Evolutionary conservation across 2,113 vertebrate species (phyloP), one percentile per base, ranked within the genome.

Genomic region (Cervus canadensis): DNA sequence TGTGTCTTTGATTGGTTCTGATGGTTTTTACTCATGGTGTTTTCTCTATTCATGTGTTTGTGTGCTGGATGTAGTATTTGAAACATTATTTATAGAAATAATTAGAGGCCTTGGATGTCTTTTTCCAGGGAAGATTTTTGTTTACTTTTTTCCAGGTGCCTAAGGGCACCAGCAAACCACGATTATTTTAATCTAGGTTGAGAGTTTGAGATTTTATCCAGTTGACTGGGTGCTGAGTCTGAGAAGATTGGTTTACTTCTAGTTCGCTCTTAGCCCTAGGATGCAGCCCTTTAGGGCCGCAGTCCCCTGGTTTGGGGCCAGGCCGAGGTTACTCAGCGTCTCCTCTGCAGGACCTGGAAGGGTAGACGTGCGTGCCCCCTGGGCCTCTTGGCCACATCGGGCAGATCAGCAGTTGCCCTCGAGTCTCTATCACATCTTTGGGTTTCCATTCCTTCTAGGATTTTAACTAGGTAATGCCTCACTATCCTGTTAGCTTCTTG

Each of bases 61-160:
- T 96, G 76, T 71, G 4, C 30, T 84, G 59, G 48, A 84, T 7
- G 4, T 78, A 33, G 43, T 52, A 91, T 79, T 95, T 88, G 64
- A 87, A 91, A 88, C 59, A 92, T 89, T 94, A 86, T 89, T 92
- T 96, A 92, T 94, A 96, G 92, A 96, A 89, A 60, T 87, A 84
- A 89, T 87, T 76, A 92, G 76, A 94, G 56, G 19, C 60, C 19
- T 36, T 91, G n/a, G 11, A 21, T 87, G 30, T 71, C 82, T 95
- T 83, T 93, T 96, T 71, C 87, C 52, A n/a, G 43, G 52, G 59
- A 81, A 83, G 26, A 50, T 43, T 60, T 84, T 82, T 60, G 43
- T 52, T 87, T 91, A 56, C 59, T 54, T 82, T 87, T 93, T 94
- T 56, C 83, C 40, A 83, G n/a, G 86, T 93, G 43, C 26, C 60